These are phyloP conservation scores for Jacana jacana DNA, from an alignment of 2,113 vertebrate genomes.

Conservation along the genomic window DNA sequence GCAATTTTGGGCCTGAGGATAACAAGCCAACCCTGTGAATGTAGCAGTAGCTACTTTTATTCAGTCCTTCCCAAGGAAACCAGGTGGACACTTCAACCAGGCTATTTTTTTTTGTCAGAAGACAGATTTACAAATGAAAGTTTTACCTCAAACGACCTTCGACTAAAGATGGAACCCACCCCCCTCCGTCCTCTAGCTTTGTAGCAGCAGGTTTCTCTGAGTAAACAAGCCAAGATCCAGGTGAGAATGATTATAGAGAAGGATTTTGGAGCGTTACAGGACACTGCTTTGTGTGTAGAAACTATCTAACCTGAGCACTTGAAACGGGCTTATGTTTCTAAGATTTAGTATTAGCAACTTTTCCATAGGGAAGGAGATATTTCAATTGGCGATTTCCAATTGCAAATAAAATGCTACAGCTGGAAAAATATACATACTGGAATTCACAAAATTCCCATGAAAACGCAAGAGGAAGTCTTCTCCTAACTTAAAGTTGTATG, in stretches of 20 bases:
- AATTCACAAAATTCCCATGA: slow-evolving; percentile 77
- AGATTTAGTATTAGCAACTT: slow-evolving; percentile 59
- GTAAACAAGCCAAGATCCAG: not conserved
- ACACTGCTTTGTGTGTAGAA: not conserved
- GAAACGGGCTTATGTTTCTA: slow-evolving; percentile 40
- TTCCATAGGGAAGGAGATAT: slow-evolving; percentile 75
- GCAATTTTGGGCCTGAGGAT: not conserved
- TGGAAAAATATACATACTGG: slow-evolving; percentile 77
- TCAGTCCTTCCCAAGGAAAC: not conserved
- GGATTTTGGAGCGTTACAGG: not conserved
- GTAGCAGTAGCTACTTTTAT: not conserved
- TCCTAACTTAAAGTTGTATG: slow-evolving; percentile 57
- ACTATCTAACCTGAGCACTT: not conserved
- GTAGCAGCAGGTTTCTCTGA: not conserved
- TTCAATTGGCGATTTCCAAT: slow-evolving; percentile 67
- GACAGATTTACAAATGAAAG: not conserved
- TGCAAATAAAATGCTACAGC: slow-evolving; percentile 73
- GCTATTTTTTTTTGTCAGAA: not conserved
- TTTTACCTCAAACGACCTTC: slow-evolving; percentile 49
- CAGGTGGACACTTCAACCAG: not conserved
- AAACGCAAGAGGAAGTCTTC: slow-evolving; percentile 72
- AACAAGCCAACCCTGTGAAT: not conserved
- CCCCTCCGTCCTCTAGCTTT: not conserved
- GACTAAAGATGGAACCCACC: not conserved
- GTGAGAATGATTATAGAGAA: not conserved